phyloP scores from a whole-genome alignment of 2,797 vertebrate species.

The Rachycentron canadum region DNA sequence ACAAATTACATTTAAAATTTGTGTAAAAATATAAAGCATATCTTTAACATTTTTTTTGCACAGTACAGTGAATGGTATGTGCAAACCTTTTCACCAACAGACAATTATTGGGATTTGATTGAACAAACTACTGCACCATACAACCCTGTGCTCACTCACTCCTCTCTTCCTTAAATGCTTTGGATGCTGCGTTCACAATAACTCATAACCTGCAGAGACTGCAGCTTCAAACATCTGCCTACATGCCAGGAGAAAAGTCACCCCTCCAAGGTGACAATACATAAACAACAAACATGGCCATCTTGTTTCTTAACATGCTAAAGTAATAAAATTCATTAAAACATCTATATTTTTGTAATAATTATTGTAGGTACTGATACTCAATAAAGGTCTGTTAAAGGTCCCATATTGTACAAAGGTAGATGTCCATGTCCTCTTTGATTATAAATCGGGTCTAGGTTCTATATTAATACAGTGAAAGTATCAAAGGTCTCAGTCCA shows the following conservation, averaged over 20 bases:
- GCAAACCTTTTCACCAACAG: conserved; percentile 49
- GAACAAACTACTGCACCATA: conserved; percentile 39
- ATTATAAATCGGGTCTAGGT: no score
- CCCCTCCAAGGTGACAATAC: neutral
- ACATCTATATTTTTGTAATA: neutral
- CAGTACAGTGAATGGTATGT: conserved; percentile 44
- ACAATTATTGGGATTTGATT: conserved; percentile 64
- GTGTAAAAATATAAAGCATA: conserved; percentile 76
- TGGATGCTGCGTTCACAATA: conserved; percentile 20
- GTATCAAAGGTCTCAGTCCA: no score
- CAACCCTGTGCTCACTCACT: conserved; percentile 16
- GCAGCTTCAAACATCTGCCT: neutral
- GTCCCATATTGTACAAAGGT: no score
- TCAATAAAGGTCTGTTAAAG: neutral
- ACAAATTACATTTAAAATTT: conserved; percentile 65
- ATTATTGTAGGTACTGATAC: neutral
- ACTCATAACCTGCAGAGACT: neutral
- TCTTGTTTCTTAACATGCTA: conserved; percentile 15
- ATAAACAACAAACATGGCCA: neutral
- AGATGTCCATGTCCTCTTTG: no score
- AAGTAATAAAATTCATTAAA: neutral
- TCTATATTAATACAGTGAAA: no score
- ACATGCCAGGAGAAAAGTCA: neutral
- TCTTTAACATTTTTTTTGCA: conserved; percentile 57
- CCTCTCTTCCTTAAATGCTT: conserved; percentile 11